A percentile compares a stretch with the other conserved stretches of the same genome.
phyloP scores from a whole-genome alignment of 2,113 vertebrate species.

The Aviceda subcristata region DNA sequence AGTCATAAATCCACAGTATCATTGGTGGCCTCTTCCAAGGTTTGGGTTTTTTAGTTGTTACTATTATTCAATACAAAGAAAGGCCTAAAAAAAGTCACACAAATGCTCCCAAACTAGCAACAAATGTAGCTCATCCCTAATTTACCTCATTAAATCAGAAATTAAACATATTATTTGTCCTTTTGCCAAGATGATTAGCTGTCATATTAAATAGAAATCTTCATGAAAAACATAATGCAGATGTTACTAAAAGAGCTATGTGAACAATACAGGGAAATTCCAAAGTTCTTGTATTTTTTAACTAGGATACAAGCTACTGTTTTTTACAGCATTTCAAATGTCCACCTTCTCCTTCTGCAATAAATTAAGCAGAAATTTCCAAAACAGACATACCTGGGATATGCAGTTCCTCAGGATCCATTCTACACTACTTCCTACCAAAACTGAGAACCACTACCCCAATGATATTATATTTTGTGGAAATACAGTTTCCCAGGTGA shows the following conservation, averaged over 20 bases:
- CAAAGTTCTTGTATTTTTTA: background rate
- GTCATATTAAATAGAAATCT: background rate
- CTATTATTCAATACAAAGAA: background rate
- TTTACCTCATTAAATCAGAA: background rate
- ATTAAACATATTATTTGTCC: background rate
- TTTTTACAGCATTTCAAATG: background rate
- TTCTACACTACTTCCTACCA: background rate
- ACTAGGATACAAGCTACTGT: background rate
- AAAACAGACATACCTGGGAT: background rate
- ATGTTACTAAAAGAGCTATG: background rate
- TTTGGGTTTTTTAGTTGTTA: background rate
- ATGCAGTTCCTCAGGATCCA: background rate
- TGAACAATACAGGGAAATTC: background rate
- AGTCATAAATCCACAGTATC: background rate
- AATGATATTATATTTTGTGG: background rate
- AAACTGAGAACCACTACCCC: background rate
- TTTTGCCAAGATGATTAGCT: background rate
- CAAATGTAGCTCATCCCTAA: background rate
- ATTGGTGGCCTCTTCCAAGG: background rate
- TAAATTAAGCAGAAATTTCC: background rate
- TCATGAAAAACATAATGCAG: background rate
- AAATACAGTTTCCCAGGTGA: background rate
- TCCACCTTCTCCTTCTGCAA: background rate
- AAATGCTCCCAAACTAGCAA: background rate
- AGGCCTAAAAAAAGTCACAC: background rate